Percentiles rank a stretch among this genome's conserved stretches.
Evolutionary conservation across 2,797 vertebrate genomes (phyloP).

Genomic region (Hippoglossus hippoglossus): DNA sequence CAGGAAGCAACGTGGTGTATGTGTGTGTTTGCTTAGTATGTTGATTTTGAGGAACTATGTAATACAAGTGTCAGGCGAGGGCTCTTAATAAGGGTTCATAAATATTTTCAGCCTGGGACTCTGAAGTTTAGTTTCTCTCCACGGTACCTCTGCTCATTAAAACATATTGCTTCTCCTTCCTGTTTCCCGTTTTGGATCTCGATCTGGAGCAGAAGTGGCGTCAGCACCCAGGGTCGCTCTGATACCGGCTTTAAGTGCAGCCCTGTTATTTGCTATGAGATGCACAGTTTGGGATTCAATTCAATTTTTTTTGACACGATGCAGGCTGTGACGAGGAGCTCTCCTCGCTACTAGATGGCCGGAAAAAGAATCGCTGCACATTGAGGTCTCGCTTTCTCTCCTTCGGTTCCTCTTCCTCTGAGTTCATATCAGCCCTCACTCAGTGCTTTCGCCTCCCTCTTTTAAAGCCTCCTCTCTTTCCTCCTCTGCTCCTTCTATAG

Average conservation of each 20-base stretch:
- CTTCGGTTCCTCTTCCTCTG: constrained; percentile 8
- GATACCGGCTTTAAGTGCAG: constrained; percentile 42
- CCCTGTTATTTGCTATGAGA: constrained; percentile 57
- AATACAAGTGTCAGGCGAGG: constrained; percentile 49
- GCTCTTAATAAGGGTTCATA: constrained; percentile 46
- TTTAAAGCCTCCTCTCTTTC: neutral
- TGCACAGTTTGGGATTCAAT: constrained; percentile 63
- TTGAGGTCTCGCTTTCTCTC: constrained; percentile 19
- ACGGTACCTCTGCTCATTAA: constrained; percentile 63
- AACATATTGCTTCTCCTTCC: constrained; percentile 71
- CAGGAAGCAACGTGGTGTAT: constrained; percentile 35
- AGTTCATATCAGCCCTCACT: constrained; percentile 36
- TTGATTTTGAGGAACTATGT: constrained; percentile 52
- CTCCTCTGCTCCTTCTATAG: constrained; percentile 1
- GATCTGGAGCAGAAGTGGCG: constrained; percentile 40
- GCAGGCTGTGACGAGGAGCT: constrained; percentile 9
- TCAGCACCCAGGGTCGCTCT: constrained; percentile 21
- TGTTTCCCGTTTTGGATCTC: constrained; percentile 57
- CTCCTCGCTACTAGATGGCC: constrained; percentile 37
- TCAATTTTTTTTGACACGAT: constrained; percentile 33
- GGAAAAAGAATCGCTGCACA: constrained; percentile 26
- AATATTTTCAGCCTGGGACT: constrained; percentile 54
- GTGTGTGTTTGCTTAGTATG: constrained; percentile 55
- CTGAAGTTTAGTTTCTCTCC: constrained; percentile 40
- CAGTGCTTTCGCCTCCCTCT: constrained; percentile 26